Conservation (phyloP, 2,888 invertebrate species). For the Hipparchia semele region DNA sequence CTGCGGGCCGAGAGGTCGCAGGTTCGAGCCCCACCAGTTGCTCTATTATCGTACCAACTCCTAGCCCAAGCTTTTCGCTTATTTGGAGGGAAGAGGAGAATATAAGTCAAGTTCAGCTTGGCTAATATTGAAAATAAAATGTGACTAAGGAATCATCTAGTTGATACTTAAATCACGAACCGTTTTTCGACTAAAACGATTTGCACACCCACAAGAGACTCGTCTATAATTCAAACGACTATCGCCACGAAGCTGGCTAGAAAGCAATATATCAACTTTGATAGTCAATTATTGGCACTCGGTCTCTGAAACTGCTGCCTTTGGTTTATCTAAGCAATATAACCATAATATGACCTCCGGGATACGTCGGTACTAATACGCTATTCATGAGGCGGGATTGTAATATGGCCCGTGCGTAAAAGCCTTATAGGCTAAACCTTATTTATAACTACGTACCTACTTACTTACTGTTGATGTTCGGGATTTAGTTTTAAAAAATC, state of each 20-base stretch:
- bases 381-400: slow-evolving; percentile 56
- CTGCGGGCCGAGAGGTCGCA: too few species aligned
- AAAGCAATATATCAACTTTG: slow-evolving; percentile 79
- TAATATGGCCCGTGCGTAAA: slow-evolving; percentile 2
- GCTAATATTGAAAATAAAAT: too few species aligned
- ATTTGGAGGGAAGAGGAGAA: too few species aligned
- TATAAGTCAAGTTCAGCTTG: too few species aligned
- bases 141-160: too few species aligned
- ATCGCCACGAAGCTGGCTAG: slow-evolving; percentile 70
- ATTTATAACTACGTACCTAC: neutral
- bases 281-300: slow-evolving; percentile 81
- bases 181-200: slow-evolving; percentile 50
- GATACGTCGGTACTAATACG: slow-evolving; percentile 60
- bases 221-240: slow-evolving; percentile 73
- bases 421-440: neutral
- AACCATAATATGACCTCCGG: slow-evolving; percentile 47
- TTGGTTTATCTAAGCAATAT: slow-evolving; percentile 64
- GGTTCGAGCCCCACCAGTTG: too few species aligned
- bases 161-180: slow-evolving; percentile 18
- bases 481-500: too few species aligned
- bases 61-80: too few species aligned
- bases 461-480: too few species aligned
- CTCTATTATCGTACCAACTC: too few species aligned
- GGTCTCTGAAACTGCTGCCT: slow-evolving; percentile 68
- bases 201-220: slow-evolving; percentile 60